Conservation (phyloP, 2,888 invertebrate species). For the Deilephila porcellus region DNA sequence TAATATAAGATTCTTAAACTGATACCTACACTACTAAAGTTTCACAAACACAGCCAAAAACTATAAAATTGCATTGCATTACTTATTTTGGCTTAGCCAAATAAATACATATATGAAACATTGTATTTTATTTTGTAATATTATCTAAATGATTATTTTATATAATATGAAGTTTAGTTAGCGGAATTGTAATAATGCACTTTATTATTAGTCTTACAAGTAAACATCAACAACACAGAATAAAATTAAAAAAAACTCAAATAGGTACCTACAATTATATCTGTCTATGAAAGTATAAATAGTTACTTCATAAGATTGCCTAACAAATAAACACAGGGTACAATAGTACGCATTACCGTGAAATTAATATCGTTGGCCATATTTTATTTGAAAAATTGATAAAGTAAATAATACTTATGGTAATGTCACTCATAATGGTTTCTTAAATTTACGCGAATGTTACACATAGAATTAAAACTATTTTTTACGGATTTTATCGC, state of each 20-base stretch:
- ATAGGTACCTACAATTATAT: no score
- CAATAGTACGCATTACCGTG: no score
- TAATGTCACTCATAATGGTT: no score
- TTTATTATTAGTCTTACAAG: background rate
- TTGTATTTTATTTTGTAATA: background rate
- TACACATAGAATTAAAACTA: no score
- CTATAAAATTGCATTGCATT: constrained; percentile 40
- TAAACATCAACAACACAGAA: background rate
- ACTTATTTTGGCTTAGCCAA: constrained; percentile 52
- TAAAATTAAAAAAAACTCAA: background rate
- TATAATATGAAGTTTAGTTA: background rate
- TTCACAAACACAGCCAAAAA: constrained; percentile 49
- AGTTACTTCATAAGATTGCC: no score
- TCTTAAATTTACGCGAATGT: no score
- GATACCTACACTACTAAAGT: constrained; percentile 39
- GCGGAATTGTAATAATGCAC: background rate
- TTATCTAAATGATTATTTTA: background rate
- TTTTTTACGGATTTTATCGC: no score
- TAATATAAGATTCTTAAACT: constrained; percentile 1
- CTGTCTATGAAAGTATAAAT: no score
- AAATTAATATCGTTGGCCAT: no score
- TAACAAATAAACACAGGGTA: no score
- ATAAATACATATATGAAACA: constrained; percentile 43
- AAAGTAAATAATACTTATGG: no score
- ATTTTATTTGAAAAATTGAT: no score